Evolutionary conservation across 2,113 vertebrate species (phyloP).

Genomic region (Microtus pennsylvanicus): DNA sequence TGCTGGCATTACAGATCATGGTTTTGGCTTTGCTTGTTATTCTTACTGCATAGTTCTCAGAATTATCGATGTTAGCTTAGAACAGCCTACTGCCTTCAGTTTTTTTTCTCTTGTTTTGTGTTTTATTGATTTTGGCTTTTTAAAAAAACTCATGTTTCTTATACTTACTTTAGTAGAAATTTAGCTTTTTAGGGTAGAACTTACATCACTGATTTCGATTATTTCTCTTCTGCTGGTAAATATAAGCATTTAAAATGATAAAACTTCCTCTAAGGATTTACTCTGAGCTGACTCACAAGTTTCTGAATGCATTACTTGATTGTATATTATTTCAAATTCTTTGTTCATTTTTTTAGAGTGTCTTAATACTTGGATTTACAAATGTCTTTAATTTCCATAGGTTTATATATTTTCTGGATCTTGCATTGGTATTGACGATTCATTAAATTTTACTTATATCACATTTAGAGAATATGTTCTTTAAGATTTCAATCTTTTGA

Average conservation of each 20-base stretch:
- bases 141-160: neutral
- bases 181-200: conserved; percentile 27
- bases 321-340: conserved; percentile 39
- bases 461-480: neutral
- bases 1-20: neutral
- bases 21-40: neutral
- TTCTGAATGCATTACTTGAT: conserved; percentile 1
- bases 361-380: neutral
- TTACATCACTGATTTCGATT: conserved; percentile 28
- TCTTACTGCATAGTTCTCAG: neutral
- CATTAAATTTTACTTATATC: conserved; percentile 4
- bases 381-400: neutral
- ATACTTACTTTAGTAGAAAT: neutral
- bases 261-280: neutral
- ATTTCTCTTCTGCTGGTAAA: conserved; percentile 33
- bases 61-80: neutral
- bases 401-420: neutral
- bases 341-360: conserved; percentile 1
- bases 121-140: conserved; percentile 12
- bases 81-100: neutral
- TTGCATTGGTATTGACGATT: neutral
- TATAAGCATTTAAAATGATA: neutral
- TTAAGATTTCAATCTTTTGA: neutral
- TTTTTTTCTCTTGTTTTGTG: neutral
- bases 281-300: neutral